Evolutionary conservation across 2,888 invertebrate species (phyloP).

Genomic region (Apamea sordens): DNA sequence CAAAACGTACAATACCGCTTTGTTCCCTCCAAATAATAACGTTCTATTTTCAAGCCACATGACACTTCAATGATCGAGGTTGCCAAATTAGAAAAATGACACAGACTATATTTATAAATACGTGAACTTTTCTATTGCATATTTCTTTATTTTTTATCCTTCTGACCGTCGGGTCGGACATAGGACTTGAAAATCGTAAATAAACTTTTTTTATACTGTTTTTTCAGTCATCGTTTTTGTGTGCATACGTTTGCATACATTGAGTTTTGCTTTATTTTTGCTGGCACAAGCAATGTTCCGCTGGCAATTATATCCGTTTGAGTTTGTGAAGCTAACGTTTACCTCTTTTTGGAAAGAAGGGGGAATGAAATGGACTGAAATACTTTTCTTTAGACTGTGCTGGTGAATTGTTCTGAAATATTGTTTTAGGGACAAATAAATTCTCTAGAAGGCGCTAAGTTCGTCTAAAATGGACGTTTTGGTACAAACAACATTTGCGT

Average conservation of each 20-base stretch:
- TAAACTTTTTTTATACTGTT: slow-evolving; percentile 43
- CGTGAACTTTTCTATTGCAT: slow-evolving; percentile 11
- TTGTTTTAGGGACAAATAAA: background rate
- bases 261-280: slow-evolving; percentile 54
- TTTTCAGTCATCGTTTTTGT: slow-evolving; percentile 51
- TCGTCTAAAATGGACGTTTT: background rate
- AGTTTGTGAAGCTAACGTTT: slow-evolving; percentile 47
- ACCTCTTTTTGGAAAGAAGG: slow-evolving; percentile 38
- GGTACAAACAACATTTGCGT: background rate
- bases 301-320: slow-evolving; percentile 57
- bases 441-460: background rate
- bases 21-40: slow-evolving; percentile 29
- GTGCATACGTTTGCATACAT: slow-evolving; percentile 53
- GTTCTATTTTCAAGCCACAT: slow-evolving; percentile 38
- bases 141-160: slow-evolving; percentile 55
- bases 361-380: slow-evolving; percentile 38
- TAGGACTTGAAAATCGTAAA: slow-evolving; percentile 59
- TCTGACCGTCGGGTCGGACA: slow-evolving; percentile 52
- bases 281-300: slow-evolving; percentile 43
- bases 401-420: slow-evolving; percentile 26
- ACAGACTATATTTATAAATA: slow-evolving; percentile 24
- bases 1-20: background rate
- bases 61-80: slow-evolving; percentile 29
- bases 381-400: slow-evolving; percentile 25
- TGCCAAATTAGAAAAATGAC: slow-evolving; percentile 48